Percentiles rank a stretch among this genome's conserved stretches.
Evolutionary conservation across 2,888 invertebrate species (phyloP).

Genomic region (Lithophane ornitopus): DNA sequence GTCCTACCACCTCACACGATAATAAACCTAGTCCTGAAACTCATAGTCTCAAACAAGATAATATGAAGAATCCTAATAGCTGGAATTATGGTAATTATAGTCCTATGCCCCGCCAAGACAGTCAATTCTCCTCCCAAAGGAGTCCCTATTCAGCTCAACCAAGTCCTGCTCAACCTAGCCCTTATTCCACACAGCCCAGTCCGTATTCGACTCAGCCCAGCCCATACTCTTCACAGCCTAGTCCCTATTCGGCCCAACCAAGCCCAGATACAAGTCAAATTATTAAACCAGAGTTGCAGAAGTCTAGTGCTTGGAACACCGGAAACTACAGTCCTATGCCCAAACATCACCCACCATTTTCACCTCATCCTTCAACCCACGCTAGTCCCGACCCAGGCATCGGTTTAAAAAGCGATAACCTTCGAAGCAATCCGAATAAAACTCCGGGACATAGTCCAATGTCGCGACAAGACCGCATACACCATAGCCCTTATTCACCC

Average conservation of each 20-base stretch:
- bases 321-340: constrained; percentile 88
- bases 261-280: constrained; percentile 89
- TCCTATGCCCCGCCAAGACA: constrained; percentile 87
- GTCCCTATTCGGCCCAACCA: constrained; percentile 87
- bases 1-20: constrained; percentile 87
- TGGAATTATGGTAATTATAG: constrained; percentile 88
- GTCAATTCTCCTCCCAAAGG: constrained; percentile 85
- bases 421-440: constrained; percentile 80
- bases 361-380: constrained; percentile 86
- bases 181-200: constrained; percentile 86
- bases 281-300: constrained; percentile 84
- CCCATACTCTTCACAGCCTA: constrained; percentile 88
- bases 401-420: constrained; percentile 80
- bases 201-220: constrained; percentile 87
- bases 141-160: constrained; percentile 88
- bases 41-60: constrained; percentile 80
- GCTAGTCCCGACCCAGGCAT: constrained; percentile 85
- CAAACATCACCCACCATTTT: constrained; percentile 87
- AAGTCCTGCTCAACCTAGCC: constrained; percentile 87
- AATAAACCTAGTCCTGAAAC: constrained; percentile 87
- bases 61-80: constrained; percentile 83
- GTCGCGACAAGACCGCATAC: constrained; percentile 85
- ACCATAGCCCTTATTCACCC: constrained; percentile 86
- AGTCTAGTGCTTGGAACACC: constrained; percentile 85
- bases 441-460: constrained; percentile 87